Percentiles rank a stretch among this genome's conserved stretches.
Evolutionary conservation across 2,797 vertebrate genomes (phyloP).

Genomic region (Todus mexicanus): DNA sequence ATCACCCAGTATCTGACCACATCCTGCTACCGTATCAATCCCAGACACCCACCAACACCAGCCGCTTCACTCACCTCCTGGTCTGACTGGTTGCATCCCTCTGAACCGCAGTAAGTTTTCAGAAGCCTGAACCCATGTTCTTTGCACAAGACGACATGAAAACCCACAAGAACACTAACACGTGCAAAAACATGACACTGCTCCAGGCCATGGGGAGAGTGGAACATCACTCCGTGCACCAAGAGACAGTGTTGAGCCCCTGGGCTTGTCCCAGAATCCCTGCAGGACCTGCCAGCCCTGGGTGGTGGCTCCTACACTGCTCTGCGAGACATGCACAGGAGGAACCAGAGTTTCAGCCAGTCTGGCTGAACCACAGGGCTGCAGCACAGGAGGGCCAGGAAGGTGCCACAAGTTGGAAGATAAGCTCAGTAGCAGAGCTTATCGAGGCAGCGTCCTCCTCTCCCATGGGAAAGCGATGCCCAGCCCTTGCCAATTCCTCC

Average conservation of each 20-base stretch:
- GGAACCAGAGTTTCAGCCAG: not conserved
- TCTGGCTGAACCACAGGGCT: not conserved
- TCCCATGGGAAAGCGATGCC: not conserved
- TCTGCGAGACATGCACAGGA: not conserved
- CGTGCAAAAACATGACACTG: not conserved
- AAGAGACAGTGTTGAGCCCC: not conserved
- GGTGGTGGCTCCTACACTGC: not conserved
- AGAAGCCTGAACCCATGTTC: fast-evolving
- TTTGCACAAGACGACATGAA: fast-evolving
- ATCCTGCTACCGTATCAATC: fast-evolving
- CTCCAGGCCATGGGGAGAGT: fast-evolving
- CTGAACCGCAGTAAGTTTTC: not conserved
- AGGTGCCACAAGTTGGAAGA: not conserved
- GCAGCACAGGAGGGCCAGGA: not conserved
- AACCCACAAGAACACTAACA: not conserved
- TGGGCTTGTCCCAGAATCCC: not conserved
- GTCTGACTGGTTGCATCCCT: not conserved
- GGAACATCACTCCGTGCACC: fast-evolving
- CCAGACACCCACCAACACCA: not conserved
- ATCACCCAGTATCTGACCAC: not conserved
- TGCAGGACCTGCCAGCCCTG: not conserved
- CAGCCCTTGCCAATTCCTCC: not conserved
- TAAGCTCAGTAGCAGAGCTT: not conserved
- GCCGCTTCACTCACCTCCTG: not conserved
- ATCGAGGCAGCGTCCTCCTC: not conserved